These are phyloP conservation scores for Calephelis perditalis DNA, from an alignment of 2,888 invertebrate species.

Conservation along the genomic window DNA sequence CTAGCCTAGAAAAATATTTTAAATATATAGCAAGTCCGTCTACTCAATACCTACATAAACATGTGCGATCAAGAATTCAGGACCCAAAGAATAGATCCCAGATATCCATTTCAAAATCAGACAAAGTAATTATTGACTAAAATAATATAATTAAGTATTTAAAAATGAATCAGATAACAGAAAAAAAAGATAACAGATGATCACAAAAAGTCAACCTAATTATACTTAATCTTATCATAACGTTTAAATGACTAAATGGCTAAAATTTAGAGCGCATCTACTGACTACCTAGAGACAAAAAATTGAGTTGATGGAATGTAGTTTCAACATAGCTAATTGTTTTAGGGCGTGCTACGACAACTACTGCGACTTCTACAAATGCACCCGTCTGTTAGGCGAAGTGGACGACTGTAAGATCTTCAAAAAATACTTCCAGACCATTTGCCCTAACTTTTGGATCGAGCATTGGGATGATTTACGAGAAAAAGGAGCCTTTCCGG, in stretches of 20 bases:
- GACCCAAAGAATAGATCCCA: conserved; percentile 61
- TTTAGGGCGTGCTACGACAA: conserved; percentile 65
- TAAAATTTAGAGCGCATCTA: too few species aligned
- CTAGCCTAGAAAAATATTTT: neutral
- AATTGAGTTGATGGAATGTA: too few species aligned
- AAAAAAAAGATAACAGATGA: too few species aligned
- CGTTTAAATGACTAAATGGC: too few species aligned
- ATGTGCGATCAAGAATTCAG: conserved; percentile 69
- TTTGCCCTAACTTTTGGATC: conserved; percentile 68
- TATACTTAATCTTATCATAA: too few species aligned
- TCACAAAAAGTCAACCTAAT: too few species aligned
- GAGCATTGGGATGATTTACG: conserved; percentile 63
- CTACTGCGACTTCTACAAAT: conserved; percentile 65
- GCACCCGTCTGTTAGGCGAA: conserved; percentile 55
- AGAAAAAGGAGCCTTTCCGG: conserved; percentile 62
- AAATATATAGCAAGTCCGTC: too few species aligned
- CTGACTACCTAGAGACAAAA: too few species aligned
- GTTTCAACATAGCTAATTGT: conserved; percentile 8
- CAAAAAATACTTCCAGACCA: conserved; percentile 67
- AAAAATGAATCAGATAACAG: too few species aligned
- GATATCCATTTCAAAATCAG: conserved; percentile 63
- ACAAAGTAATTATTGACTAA: conserved; percentile 47
- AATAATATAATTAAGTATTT: too few species aligned
- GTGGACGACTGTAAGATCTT: conserved; percentile 67
- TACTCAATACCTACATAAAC: conserved; percentile 22